Evolutionary conservation across 2,888 invertebrate species (phyloP).

Genomic region (Eilema depressum): DNA sequence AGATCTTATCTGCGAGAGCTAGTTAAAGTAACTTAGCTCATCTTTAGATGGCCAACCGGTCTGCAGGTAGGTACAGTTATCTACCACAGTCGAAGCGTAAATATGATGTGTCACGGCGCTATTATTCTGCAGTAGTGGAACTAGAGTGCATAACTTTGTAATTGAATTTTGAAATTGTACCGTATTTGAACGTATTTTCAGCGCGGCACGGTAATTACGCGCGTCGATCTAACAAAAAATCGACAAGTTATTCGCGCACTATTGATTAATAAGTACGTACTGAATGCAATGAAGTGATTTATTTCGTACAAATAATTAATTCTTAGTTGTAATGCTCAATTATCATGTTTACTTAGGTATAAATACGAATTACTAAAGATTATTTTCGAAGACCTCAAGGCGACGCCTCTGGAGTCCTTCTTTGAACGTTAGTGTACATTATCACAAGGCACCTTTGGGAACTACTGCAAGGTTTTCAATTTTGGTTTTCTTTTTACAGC

Average conservation of each 20-base stretch:
- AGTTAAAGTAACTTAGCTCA: neutral
- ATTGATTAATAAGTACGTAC: neutral
- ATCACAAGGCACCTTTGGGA: too few species aligned
- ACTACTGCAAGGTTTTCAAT: too few species aligned
- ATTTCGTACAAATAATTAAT: neutral
- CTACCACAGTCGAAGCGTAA: neutral
- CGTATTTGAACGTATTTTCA: neutral
- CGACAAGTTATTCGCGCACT: neutral
- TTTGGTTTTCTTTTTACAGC: neutral
- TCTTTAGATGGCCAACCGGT: neutral
- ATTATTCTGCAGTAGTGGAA: neutral
- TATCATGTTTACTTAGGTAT: too few species aligned
- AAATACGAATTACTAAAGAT: too few species aligned
- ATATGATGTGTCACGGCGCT: neutral
- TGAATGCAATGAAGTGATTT: neutral
- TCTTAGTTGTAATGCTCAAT: too few species aligned
- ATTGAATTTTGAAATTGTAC: neutral
- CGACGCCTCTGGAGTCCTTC: too few species aligned
- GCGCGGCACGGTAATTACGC: neutral
- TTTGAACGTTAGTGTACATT: neutral
- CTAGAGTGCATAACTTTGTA: neutral
- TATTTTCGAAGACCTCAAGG: too few species aligned
- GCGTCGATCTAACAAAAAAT: neutral
- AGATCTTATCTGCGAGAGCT: neutral
- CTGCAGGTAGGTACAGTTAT: neutral